These are phyloP conservation scores for Zophobas atratus DNA, from an alignment of 1,140 invertebrate genomes.

Conservation along the genomic window DNA sequence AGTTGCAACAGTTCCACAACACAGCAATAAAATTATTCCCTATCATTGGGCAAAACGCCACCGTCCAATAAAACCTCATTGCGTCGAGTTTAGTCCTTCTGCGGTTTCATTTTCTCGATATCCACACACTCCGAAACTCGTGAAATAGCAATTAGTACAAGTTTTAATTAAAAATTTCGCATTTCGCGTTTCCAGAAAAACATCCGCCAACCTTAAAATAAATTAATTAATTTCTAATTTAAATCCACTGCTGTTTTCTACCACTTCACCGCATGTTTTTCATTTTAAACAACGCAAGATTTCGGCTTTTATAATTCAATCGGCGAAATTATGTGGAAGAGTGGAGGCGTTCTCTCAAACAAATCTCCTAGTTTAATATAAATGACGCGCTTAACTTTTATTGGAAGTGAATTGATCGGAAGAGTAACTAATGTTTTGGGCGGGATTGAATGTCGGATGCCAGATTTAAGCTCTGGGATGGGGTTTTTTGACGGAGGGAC, in stretches of 20 bases:
- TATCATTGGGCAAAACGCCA: not conserved
- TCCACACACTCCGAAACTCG: slow-evolving; percentile 10
- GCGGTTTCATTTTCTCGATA: slow-evolving; percentile 22
- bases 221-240: slow-evolving; percentile 18
- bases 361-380: slow-evolving; percentile 38
- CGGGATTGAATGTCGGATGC: slow-evolving; percentile 21
- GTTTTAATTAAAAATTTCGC: slow-evolving; percentile 37
- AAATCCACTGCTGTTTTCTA: not conserved
- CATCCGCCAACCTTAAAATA: slow-evolving; percentile 1
- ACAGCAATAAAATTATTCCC: too few species aligned
- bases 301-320: slow-evolving; percentile 16
- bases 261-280: not conserved
- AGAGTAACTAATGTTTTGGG: slow-evolving; percentile 2
- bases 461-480: not conserved
- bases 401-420: slow-evolving; percentile 31
- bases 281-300: not conserved
- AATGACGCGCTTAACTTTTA: slow-evolving; percentile 39
- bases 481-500: not conserved
- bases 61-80: slow-evolving; percentile 31
- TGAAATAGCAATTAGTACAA: slow-evolving; percentile 38
- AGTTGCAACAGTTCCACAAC: not conserved
- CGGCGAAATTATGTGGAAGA: slow-evolving; percentile 21
- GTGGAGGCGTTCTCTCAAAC: not conserved
- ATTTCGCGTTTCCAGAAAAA: slow-evolving; percentile 4
- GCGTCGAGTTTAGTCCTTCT: slow-evolving; percentile 32